Evolutionary conservation across 2,888 invertebrate species (phyloP), one percentile per base, ranked within the genome.

Genomic region (Elegia similella): DNA sequence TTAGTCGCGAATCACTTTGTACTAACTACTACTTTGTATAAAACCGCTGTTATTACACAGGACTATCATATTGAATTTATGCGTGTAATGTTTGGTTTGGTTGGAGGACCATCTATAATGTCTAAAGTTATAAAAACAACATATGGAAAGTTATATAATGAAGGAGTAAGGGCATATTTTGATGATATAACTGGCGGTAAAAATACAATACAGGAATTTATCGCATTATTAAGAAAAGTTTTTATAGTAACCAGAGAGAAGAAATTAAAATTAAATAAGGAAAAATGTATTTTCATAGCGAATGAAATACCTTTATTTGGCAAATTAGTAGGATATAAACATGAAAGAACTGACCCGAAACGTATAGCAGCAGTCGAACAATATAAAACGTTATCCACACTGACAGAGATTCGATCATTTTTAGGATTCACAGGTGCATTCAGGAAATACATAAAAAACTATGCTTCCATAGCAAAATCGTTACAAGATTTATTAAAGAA

Each of bases 371-470:
- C 32, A 8, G 32, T 32, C 8, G 32, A 32, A 32, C 32, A 32
- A 32, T 32, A 32, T 32, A 32, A 32, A 6, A 32, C 32, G 1
- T 32, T 32, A 32, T 32, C 32, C 7, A 32, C 1, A 8, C 8
- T 32, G 6, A 2, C 32, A 32, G 32, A 60, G 59, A 16, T 61
- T 8, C 30, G 57, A 32, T 61, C 61, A 34, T 61, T 61, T 56
- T 46, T 59, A 38, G 62, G 62, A 43, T 62, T 59, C 48, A 50
- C 62, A 55, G 50, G 54, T 47, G 42, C 43, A 6, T 59, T 62
- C 23, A 57, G 59, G 42, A 61, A 61, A 57, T 61, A 59, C 16
- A 59, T 62, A 7, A 15, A 57, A 57, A 59, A 62, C 12, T 62
- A 62, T 58, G 61, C 59, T 10, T 17, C 12, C 12, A 50, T 56